Evolutionary conservation across 2,888 invertebrate species (phyloP), one percentile per base, ranked within the genome.

Genomic region (Drosophila nr. fundita): DNA sequence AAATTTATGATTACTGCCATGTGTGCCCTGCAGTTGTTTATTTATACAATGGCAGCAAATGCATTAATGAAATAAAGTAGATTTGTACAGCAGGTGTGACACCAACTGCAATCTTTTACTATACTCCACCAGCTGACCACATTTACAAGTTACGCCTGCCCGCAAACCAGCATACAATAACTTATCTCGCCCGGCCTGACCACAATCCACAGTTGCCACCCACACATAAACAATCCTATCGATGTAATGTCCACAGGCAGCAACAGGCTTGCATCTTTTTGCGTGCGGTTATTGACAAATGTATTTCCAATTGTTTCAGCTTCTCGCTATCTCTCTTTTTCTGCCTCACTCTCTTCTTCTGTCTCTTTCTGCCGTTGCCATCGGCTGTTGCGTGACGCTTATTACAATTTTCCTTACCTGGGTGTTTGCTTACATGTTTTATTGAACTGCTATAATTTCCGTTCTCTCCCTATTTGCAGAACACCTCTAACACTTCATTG

Each of bases 211-310:
- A 40, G 62, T 49, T 62, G 53, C 54, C 61, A 36, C 58, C 59
- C 69, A 32, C 18, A 52, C 48, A 49, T 60, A 59, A 40, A 29
- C 53, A 58, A 50, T 58, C 49, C 27, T 30, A 45, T 67, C 60
- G 64, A 40, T 72, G 63, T 76, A 59, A 82, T 80, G 57, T 68
- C 75, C 79, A 40, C 10, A 53, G 76, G 57, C 65, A 72, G 76
- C 73, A 78, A 68, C 76, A 82, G 76, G 69, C 78, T 74, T 59
- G 83, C 80, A 73, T 79, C 77, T 76, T 83, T 87, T 83, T 75
- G 73, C 64, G 72, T 83, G 83, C 29, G 87, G 90, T 90, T 88
- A 74, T 78, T 87, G 87, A 87, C 88, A 87, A 87, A 90, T 87
- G 87, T 90, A 75, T 87, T 81, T 87, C 80, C 83, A 88, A 87